Base-by-base conservation (phyloP, 1,140 invertebrate species). In the Sycophaga agraensis region DNA sequence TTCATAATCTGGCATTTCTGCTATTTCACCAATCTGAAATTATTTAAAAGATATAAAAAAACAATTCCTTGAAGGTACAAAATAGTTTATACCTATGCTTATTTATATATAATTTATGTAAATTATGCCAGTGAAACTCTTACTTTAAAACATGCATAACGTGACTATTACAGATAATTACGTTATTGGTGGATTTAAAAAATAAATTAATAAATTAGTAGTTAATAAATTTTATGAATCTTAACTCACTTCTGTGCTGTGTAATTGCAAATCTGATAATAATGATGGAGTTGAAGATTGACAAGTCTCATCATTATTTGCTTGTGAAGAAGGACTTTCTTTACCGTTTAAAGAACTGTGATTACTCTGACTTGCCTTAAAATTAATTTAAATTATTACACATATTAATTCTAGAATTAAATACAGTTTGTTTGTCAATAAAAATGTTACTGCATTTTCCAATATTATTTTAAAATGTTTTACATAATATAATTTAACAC, bases 11-110 rank as follows among this genome's bases (percentile, higher is more conserved):
- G 85, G 84, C 68, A 82, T 83, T 75, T 87, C 86, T 2, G 82
- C 82, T 59, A 87, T 86, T 74, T 88, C 86, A 39, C 86, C 86
- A 65, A 87, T 84, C 85, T 87, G 71, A 58, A 78, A 76, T 65
- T 46, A 54, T 28, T 16, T 6, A 45, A 26, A 28, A 11, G 28
- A 54, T 26, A 37, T 54, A 45, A 45, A 21, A 16, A 19, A 16
- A n/a, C 43, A 35, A 28, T 19, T 54, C 26, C 2, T n/a, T 45
- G 19, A 17, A 17, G 12, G 28, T 3, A 40, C 19, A 12, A 31
- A 34, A n/a, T 40, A 22, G 12, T 55, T 49, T 17, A 6, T 31
- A 31, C 11, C 11, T 31, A 31, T 31, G 4, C 11, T 31, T 31
- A 31, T 31, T 31, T 11, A 31, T 31, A 31, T 31, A n/a, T n/a